These are phyloP conservation scores for Guaruba guarouba DNA, from an alignment of 2,113 vertebrate genomes.

Conservation along the genomic window DNA sequence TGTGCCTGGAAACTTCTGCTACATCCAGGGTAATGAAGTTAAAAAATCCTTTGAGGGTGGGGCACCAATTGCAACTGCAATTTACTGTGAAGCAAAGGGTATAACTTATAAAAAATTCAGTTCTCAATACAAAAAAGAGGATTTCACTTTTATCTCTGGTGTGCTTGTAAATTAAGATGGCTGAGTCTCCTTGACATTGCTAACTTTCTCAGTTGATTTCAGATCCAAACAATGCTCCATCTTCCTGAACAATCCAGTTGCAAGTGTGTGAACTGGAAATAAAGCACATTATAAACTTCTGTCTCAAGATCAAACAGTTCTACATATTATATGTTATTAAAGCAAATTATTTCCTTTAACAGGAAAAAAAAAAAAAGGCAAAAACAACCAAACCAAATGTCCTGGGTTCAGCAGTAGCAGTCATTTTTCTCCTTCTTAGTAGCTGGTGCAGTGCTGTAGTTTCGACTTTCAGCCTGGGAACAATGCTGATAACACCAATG, in stretches of 20 bases:
- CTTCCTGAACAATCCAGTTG: not conserved
- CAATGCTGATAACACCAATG: too few relatives aligned
- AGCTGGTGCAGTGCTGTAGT: too few relatives aligned
- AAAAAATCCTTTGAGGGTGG: not conserved
- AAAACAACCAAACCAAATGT: not conserved
- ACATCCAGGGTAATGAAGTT: not conserved
- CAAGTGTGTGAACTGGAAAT: not conserved
- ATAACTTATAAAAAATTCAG: not conserved
- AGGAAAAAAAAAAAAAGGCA: not conserved
- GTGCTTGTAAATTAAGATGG: not conserved
- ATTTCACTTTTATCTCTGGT: not conserved
- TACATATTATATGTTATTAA: not conserved
- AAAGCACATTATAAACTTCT: not conserved
- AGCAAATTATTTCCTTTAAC: not conserved
- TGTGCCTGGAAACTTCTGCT: slow-evolving; percentile 11
- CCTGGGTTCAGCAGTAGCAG: too few relatives aligned
- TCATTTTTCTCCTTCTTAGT: too few relatives aligned
- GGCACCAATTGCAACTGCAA: not conserved
- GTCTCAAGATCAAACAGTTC: not conserved
- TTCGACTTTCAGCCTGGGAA: too few relatives aligned
- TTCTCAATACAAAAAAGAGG: not conserved
- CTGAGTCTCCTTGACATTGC: not conserved
- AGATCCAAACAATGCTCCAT: not conserved
- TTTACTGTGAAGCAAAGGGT: not conserved
- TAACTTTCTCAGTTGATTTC: not conserved